Base-by-base conservation (phyloP, 1,140 invertebrate genomes). In the Hypsibius dujardini region DNA sequence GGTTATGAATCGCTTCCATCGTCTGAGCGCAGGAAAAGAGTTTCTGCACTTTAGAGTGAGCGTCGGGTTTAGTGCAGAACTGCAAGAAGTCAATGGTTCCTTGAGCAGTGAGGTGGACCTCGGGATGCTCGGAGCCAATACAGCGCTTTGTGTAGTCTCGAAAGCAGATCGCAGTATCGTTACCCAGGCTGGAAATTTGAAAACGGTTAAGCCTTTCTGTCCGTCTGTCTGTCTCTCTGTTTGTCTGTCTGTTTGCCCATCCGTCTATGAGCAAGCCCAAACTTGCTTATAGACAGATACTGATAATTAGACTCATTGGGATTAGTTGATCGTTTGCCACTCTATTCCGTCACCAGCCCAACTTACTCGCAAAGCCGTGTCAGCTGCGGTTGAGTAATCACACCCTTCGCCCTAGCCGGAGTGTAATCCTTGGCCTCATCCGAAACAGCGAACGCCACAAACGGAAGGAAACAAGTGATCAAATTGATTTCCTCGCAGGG, bases 301-400 rank as follows among this genome's bases (percentile, higher is more conserved):
- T n/a, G n/a, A n/a, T n/a, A n/a, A n/a, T n/a, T n/a, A n/a, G n/a
- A 56, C n/a, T 56, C n/a, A 56, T 56, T 56, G 50, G 50, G 50
- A 56, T n/a, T 7, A 56, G n/a, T 7, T 56, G 7, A 56, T 56
- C 7, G 7, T 7, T 56, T 56, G 7, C 7, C 7, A n/a, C 7
- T 56, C n/a, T 56, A 56, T 7, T 56, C 50, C 7, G n/a, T n/a
- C 50, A 56, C 7, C 50, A 7, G 7, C 7, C n/a, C 7, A 56
- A 56, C 50, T 56, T 56, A 56, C 50, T 56, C 7, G 50, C n/a
- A n/a, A n/a, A n/a, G 97, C 77, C 95, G 98, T 75, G 97, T 98
- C 77, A 82, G 97, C 40, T 87, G 88, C 77, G 84, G 97, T 40
- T 87, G 92, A 77, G 95, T 97, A 75, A 86, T 88, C 47, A 88